Conservation (phyloP, 1,140 invertebrate species). For the Rhopalosiphum padi region DNA sequence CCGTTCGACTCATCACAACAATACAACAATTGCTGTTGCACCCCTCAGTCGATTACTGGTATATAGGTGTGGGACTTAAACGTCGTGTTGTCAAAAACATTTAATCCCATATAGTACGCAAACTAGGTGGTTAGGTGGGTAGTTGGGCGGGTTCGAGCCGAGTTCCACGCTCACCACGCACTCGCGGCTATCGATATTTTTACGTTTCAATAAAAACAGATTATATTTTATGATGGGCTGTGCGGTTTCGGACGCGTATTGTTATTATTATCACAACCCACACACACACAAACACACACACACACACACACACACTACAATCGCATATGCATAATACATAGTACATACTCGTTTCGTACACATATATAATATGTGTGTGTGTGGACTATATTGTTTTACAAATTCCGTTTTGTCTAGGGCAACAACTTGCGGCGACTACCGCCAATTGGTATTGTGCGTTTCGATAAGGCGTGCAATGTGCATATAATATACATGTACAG, state of each 20-base stretch:
- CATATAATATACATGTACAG: background rate
- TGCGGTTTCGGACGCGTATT: background rate
- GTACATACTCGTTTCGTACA: too few species aligned
- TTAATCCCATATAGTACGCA: background rate
- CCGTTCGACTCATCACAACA: background rate
- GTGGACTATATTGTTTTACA: background rate
- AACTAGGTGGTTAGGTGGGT: background rate
- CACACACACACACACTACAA: background rate
- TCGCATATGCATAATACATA: background rate
- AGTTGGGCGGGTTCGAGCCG: background rate
- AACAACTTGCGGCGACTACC: background rate
- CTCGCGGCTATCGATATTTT: background rate
- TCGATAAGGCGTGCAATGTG: background rate
- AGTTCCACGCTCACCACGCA: background rate
- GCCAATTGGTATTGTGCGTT: background rate
- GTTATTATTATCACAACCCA: background rate
- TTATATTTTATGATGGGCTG: background rate
- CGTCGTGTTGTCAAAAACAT: slow-evolving; percentile 48
- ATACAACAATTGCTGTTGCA: background rate
- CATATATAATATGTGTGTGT: background rate
- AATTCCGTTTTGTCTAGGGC: background rate
- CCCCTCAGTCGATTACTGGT: background rate
- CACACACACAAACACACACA: background rate
- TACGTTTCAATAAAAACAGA: background rate
- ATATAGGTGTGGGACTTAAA: background rate